phyloP scores from a whole-genome alignment of 2,888 invertebrate species.

The Stenichneumon culpator region DNA sequence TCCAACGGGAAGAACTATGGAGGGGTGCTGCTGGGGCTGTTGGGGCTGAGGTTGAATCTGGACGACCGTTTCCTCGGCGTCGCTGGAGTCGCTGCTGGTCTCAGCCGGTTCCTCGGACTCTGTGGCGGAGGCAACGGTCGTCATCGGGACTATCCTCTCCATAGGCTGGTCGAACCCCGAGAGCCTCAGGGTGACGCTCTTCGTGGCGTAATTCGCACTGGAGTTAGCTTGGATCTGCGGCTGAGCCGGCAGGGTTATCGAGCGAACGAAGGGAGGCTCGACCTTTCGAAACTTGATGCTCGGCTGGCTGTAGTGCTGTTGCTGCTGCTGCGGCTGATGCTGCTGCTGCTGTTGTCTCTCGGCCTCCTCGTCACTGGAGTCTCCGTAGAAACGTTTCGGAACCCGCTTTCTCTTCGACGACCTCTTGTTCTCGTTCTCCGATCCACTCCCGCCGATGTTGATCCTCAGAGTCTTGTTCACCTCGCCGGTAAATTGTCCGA shows the following conservation, averaged over 20 bases:
- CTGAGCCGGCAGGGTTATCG: slow-evolving; percentile 43
- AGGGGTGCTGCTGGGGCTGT: slow-evolving; percentile 51
- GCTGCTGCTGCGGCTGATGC: slow-evolving; percentile 69
- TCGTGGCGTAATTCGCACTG: slow-evolving; percentile 64
- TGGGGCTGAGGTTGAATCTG: slow-evolving; percentile 70
- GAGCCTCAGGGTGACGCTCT: slow-evolving; percentile 53
- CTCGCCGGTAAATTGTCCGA: slow-evolving; percentile 26
- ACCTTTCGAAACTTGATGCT: slow-evolving; percentile 91
- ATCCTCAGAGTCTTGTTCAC: slow-evolving; percentile 61
- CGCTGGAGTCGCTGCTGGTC: slow-evolving; percentile 81
- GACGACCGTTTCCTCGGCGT: slow-evolving; percentile 73
- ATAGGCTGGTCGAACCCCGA: slow-evolving; percentile 64
- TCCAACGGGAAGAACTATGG: slow-evolving; percentile 74
- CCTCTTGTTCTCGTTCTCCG: slow-evolving; percentile 89
- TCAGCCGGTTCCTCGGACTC: slow-evolving; percentile 79
- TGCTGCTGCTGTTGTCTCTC: slow-evolving; percentile 85
- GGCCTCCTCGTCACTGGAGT: slow-evolving; percentile 94
- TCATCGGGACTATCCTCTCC: slow-evolving; percentile 62
- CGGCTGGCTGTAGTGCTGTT: slow-evolving; percentile 69
- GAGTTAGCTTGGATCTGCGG: slow-evolving; percentile 52
- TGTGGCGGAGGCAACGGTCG: slow-evolving; percentile 81
- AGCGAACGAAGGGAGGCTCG: slow-evolving; percentile 84
- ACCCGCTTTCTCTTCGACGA: slow-evolving; percentile 93
- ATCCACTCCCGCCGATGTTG: slow-evolving; percentile 81
- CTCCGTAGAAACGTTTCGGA: slow-evolving; percentile 95